These are phyloP conservation scores for Chrysolina haemoptera DNA, from an alignment of 2,888 invertebrate species.

Conservation along the genomic window DNA sequence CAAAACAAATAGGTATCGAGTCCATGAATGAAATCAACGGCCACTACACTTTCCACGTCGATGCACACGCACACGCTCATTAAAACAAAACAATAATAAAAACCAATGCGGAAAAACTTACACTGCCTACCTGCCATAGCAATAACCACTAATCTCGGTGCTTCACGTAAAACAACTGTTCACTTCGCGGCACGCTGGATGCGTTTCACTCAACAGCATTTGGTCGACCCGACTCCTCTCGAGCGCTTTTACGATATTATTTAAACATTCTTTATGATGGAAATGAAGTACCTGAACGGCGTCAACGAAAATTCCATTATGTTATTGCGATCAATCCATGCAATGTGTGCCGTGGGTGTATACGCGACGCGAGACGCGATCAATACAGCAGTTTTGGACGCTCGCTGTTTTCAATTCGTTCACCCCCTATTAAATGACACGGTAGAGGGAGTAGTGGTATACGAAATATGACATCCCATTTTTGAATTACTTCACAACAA, in stretches of 20 bases:
- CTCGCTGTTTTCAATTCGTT: conserved; percentile 18
- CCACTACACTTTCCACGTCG: neutral
- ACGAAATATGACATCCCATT: too few species aligned
- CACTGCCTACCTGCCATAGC: conserved; percentile 30
- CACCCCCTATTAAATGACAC: neutral
- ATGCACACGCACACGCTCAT: neutral
- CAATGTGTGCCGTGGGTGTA: conserved; percentile 8
- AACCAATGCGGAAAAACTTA: conserved; percentile 21
- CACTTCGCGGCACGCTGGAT: conserved; percentile 16
- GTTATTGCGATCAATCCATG: conserved; percentile 24
- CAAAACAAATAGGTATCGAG: conserved; percentile 16
- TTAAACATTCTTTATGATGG: conserved; percentile 33
- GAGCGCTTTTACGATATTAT: conserved; percentile 26
- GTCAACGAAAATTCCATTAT: conserved; percentile 36
- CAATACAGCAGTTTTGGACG: neutral
- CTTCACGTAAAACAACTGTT: conserved; percentile 20
- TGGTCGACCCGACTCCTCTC: conserved; percentile 22
- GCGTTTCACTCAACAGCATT: conserved; percentile 18
- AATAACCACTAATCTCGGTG: neutral
- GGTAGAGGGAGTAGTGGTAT: neutral
- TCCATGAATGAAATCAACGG: conserved; percentile 23
- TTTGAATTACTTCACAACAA: too few species aligned
- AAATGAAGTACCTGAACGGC: conserved; percentile 34
- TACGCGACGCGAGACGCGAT: conserved; percentile 11
- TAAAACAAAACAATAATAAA: conserved; percentile 6